Evolutionary conservation across 2,113 vertebrate genomes (phyloP).

Genomic region (Ammospiza caudacuta): DNA sequence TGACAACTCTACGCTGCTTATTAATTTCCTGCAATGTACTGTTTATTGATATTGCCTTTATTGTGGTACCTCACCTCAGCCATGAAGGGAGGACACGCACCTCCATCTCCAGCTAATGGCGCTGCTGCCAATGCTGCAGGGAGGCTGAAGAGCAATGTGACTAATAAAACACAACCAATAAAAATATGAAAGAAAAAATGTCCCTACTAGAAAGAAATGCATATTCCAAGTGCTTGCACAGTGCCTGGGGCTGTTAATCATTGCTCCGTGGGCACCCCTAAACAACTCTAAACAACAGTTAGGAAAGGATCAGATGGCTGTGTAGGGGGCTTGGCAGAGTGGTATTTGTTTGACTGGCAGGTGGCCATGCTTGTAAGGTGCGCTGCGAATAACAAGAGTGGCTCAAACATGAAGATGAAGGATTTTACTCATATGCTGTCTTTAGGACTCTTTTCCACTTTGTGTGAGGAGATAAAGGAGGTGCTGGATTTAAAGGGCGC

Average conservation of each 20-base stretch:
- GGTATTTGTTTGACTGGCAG: constrained; percentile 60
- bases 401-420: constrained; percentile 19
- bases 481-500: background rate
- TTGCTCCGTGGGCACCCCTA: constrained; percentile 22
- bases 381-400: background rate
- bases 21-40: constrained; percentile 21
- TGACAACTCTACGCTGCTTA: constrained; percentile 6
- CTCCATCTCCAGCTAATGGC: constrained; percentile 33
- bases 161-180: constrained; percentile 62
- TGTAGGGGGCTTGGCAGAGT: background rate
- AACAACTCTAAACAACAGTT: constrained; percentile 38
- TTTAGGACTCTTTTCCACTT: background rate
- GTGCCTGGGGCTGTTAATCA: background rate
- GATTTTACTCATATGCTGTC: constrained; percentile 19
- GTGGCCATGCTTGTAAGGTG: constrained; percentile 38
- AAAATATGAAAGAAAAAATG: constrained; percentile 65
- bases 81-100: constrained; percentile 33
- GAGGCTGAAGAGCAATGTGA: constrained; percentile 62
- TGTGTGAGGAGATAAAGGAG: background rate
- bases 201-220: constrained; percentile 53
- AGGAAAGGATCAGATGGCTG: constrained; percentile 45
- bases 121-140: constrained; percentile 24
- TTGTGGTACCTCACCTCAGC: constrained; percentile 30
- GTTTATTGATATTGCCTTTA: constrained; percentile 55
- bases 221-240: constrained; percentile 19